Percentiles rank a stretch among this genome's conserved stretches.
phyloP scores from a whole-genome alignment of 2,113 vertebrate genomes.

The Chloebia gouldiae region DNA sequence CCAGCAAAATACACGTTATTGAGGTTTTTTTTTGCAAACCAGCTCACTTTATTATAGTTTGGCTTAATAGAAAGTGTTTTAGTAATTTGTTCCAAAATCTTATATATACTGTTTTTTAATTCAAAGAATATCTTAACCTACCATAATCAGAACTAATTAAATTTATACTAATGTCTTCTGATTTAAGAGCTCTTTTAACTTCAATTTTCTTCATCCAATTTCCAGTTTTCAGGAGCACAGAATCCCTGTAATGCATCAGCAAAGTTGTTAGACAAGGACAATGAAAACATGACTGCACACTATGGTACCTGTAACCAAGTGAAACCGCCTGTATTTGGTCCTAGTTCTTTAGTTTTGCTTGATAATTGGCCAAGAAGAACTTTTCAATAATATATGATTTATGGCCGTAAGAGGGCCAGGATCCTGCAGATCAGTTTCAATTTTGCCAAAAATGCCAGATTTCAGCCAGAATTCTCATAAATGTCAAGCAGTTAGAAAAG shows the following conservation, averaged over 20 bases:
- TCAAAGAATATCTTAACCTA: conserved; percentile 63
- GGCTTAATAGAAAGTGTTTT: neutral
- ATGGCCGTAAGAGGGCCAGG: neutral
- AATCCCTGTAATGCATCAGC: conserved; percentile 78
- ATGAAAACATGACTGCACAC: neutral
- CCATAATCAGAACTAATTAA: conserved; percentile 96
- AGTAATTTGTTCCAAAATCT: neutral
- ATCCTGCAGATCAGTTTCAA: neutral
- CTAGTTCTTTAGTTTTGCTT: neutral
- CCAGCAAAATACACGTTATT: neutral
- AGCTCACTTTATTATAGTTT: neutral
- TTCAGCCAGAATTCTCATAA: neutral
- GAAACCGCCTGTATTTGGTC: neutral
- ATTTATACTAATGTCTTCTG: conserved; percentile 87
- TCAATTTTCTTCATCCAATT: conserved; percentile 91
- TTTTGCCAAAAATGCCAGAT: neutral
- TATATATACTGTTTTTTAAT: neutral
- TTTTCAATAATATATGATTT: neutral
- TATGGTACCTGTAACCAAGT: neutral
- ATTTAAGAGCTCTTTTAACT: conserved; percentile 79
- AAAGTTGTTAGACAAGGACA: neutral
- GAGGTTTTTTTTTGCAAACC: neutral
- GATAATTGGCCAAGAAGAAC: neutral
- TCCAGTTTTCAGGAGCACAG: conserved; percentile 82
- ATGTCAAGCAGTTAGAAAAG: neutral